Evolutionary conservation across 2,888 invertebrate species (phyloP), one percentile per base, ranked within the genome.

Genomic region (Calephelis perditalis): DNA sequence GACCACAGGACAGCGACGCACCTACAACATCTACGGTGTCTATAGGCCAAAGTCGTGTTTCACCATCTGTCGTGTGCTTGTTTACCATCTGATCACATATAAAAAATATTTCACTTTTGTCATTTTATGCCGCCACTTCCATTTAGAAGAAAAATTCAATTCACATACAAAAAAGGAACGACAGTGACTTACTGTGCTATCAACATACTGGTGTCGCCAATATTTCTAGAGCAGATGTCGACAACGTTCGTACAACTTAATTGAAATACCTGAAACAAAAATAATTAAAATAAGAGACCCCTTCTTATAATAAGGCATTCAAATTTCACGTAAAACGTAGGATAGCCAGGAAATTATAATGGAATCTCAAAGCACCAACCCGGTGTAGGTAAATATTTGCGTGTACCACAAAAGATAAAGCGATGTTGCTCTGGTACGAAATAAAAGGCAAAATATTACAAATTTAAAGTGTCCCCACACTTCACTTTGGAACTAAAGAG

Each of bases 341-440:
- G 63, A 73, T 54, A 75, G 78, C 75, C 74, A 71, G 76, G 77
- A 79, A 79, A 79, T 81, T 78, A 77, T 74, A 77, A 74, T 72
- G 70, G 68, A 71, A 73, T 77, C 73, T 76, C 74, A 78, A 78
- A 80, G 75, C 74, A 72, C 73, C 77, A 77, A 77, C 79, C 79
- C 73, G 77, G 71, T 70, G 73, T 73, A 74, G 74, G 75, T 73
- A 84, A 85, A 87, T 77, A 83, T 86, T 83, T 81, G 78, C 79
- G 77, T 79, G 73, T 72, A 75, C 73, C 76, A 73, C 77, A 81
- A 79, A 77, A 80, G 74, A 84, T 82, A 81, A 81, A 79, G 81
- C 75, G 73, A 75, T 73, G 80, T 76, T 77, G 76, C 75, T 69
- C 73, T 74, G 72, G 66, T 76, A 75, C 79, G 78, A 76, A 81